Percentiles rank a stretch among this genome's conserved stretches.
phyloP scores from a whole-genome alignment of 2,113 vertebrate genomes.

The Pholis gunnellus region DNA sequence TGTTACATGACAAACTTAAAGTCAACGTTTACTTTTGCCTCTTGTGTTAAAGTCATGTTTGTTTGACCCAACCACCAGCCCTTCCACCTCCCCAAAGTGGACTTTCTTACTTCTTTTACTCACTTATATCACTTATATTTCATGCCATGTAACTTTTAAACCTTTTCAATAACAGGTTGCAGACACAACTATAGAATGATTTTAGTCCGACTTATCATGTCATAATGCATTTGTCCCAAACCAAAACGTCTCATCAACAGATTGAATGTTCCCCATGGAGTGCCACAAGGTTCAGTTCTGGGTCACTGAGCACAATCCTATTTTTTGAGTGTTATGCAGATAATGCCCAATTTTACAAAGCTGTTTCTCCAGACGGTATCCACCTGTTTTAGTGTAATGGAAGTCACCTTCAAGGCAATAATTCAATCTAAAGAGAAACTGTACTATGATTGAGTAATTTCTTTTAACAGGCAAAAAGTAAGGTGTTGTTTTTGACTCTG shows the following conservation, averaged over 20 bases:
- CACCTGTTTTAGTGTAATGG: not conserved
- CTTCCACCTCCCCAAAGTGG: no score
- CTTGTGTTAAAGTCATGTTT: no score
- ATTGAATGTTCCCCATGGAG: not conserved
- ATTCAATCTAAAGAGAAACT: not conserved
- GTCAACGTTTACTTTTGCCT: no score
- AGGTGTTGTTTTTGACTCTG: not conserved
- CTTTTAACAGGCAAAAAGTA: not conserved
- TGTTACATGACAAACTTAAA: no score
- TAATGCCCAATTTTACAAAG: not conserved
- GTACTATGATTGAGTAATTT: not conserved
- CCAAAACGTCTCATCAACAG: not conserved
- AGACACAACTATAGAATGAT: no score
- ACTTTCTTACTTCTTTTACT: no score
- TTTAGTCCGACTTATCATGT: not conserved
- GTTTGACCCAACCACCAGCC: no score
- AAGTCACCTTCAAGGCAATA: not conserved
- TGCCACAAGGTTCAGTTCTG: constrained; percentile 11
- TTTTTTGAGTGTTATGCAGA: not conserved
- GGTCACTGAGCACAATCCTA: not conserved
- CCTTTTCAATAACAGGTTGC: no score
- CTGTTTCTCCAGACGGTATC: not conserved
- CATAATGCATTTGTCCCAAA: not conserved
- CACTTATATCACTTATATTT: no score
- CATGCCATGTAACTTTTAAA: no score